Base-by-base conservation (phyloP, 64 coral and sea anemone species). In the Actinia tenebrosa region DNA sequence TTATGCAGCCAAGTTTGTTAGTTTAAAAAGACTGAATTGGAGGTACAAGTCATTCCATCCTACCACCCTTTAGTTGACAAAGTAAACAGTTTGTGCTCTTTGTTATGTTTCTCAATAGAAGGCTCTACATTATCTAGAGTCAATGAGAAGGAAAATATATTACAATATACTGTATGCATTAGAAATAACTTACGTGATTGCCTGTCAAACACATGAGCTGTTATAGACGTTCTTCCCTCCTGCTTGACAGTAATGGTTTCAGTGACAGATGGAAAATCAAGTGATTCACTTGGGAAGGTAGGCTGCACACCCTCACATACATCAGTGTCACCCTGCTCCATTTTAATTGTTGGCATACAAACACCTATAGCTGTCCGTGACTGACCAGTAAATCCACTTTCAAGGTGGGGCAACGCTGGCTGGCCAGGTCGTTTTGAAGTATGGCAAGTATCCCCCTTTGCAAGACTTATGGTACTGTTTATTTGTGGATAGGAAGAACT, bases 181-280 rank as follows among this genome's bases (percentile, higher is more conserved):
- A 66, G 22, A 50, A 23, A 66, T 3, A 0, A n/a, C 18, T 66
- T 75, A 75, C 69, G 11, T 75, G 69, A 15, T 75, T 7, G 27
- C 14, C 69, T 75, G 69, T 75, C 25, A 75, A 75, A 75, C 25
- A 75, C 69, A 75, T 15, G 69, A 27, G 69, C 69, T 42, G 69
- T 75, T 43, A 26, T 42, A 30, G 69, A 13, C 1, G 69, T 75
- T 42, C 69, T 75, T 16, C 1, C 25, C 3, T 75, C 69, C 25
- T 75, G 69, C 50, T 81, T 81, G 5, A 50, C 50, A 50, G 79
- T n/a, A 25, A 81, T 81, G 7, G 79, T 14, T 81, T 81, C 79
- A 81, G 79, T 81, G 17, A 81, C 45, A 23, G 79, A 81, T 50
- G 79, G 79, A 50, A 81, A 81, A 81, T 81, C 79, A 81, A 81